Conservation (phyloP, 2,113 vertebrate species). For the Macrotus californicus region DNA sequence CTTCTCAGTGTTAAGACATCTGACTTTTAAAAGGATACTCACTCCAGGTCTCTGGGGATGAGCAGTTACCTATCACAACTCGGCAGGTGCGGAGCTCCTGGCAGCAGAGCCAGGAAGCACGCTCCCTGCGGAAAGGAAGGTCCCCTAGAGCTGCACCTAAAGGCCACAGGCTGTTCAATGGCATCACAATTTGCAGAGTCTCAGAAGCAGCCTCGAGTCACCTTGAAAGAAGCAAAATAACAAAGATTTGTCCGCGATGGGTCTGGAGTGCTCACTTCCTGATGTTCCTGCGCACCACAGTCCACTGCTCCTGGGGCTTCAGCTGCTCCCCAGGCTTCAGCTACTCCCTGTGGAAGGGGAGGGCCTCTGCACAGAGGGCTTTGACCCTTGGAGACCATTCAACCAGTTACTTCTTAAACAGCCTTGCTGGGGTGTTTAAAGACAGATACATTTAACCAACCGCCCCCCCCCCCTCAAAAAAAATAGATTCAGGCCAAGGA, state of each 20-base stretch:
- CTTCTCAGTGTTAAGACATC: background rate
- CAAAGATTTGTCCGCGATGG: background rate
- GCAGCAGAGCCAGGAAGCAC: background rate
- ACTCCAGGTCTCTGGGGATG: conserved; percentile 36
- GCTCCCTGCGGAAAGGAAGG: background rate
- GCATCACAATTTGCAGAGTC: background rate
- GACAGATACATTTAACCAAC: background rate
- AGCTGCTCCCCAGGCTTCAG: background rate
- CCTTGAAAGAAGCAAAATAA: background rate
- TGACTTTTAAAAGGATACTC: conserved; percentile 41
- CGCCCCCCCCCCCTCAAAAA: background rate
- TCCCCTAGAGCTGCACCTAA: no score
- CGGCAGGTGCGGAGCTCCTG: background rate
- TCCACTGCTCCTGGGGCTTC: background rate
- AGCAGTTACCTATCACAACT: conserved; percentile 51
- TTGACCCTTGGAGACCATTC: background rate
- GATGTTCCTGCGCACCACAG: background rate
- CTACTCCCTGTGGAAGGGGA: background rate
- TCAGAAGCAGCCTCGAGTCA: background rate
- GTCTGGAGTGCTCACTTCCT: background rate
- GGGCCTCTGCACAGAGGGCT: background rate
- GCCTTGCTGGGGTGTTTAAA: background rate
- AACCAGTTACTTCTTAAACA: background rate
- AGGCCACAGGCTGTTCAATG: background rate
- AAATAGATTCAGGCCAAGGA: background rate